A percentile compares a stretch with the other conserved stretches of the same genome.
Evolutionary conservation across 1,140 invertebrate genomes (phyloP).

Genomic region (Branchinecta lindahli): DNA sequence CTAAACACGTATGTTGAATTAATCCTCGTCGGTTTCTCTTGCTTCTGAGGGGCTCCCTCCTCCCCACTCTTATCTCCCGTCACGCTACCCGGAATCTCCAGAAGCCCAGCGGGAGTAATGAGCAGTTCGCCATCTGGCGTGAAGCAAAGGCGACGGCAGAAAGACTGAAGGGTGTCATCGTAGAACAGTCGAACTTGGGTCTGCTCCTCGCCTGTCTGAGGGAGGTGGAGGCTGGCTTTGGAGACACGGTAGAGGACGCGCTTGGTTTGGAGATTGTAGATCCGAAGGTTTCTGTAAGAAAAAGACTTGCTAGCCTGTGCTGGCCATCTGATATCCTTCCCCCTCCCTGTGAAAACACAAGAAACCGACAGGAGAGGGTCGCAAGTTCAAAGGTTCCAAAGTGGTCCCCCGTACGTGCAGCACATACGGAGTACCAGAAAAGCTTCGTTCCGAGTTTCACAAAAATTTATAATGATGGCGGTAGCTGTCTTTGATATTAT

Average conservation of each 20-base stretch:
- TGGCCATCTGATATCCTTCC: no score
- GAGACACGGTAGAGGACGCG: slow-evolving; percentile 13
- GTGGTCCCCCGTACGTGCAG: no score
- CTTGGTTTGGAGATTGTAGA: slow-evolving; percentile 24
- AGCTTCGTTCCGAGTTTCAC: no score
- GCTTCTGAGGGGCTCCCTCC: slow-evolving; percentile 12
- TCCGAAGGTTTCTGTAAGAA: slow-evolving; percentile 23
- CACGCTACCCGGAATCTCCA: slow-evolving; percentile 32
- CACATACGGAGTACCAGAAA: no score
- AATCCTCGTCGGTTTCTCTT: slow-evolving; percentile 29
- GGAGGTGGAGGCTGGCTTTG: slow-evolving; percentile 9
- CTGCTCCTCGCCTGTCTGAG: slow-evolving; percentile 14
- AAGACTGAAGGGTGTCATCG: slow-evolving; percentile 87
- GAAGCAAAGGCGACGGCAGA: slow-evolving; percentile 71
- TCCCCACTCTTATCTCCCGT: slow-evolving; percentile 37
- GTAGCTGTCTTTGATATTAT: no score
- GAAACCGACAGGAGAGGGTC: no score
- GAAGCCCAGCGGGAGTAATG: slow-evolving; percentile 62
- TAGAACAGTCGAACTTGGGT: slow-evolving; percentile 50
- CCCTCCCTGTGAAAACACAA: no score
- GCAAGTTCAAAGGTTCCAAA: no score
- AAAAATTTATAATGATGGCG: no score
- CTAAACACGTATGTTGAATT: slow-evolving; percentile 68
- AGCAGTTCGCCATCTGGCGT: slow-evolving; percentile 76
- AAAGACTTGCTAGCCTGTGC: slow-evolving; percentile 3